Percentiles rank a stretch among this genome's conserved stretches.
Conservation (phyloP, 2,113 vertebrate genomes). For the Ia io region DNA sequence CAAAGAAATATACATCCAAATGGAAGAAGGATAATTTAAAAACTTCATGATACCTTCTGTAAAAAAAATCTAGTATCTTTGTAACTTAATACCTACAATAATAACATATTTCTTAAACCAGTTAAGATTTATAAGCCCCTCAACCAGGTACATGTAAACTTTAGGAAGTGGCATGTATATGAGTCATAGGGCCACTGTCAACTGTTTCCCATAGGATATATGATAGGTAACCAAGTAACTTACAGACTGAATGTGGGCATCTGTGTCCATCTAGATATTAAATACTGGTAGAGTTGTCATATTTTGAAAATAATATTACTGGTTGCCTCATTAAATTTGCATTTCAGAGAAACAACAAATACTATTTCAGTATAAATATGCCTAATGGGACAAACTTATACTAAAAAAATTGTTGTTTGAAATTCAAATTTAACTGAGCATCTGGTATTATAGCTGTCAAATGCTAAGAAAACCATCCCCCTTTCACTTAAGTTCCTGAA, state of each 20-base stretch:
- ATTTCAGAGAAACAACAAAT: not conserved
- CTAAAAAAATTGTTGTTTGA: not conserved
- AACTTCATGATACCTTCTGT: not conserved
- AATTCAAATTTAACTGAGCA: slow-evolving; percentile 24
- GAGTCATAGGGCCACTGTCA: not conserved
- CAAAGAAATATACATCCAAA: not conserved
- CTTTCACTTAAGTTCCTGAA: not conserved
- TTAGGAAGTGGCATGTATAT: not conserved
- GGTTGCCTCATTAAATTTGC: not conserved
- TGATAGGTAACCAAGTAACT: not conserved
- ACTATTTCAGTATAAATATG: not conserved
- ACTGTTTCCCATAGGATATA: not conserved
- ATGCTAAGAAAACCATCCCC: not conserved
- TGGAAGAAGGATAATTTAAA: slow-evolving; percentile 12
- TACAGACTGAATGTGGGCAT: not conserved
- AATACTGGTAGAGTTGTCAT: not conserved
- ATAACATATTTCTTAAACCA: not conserved
- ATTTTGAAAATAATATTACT: slow-evolving; percentile 14
- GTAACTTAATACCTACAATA: not conserved
- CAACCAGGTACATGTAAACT: not conserved
- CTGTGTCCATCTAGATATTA: not conserved
- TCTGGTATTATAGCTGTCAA: not conserved
- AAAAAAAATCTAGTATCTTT: slow-evolving; percentile 16
- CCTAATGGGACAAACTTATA: not conserved
- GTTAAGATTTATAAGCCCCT: not conserved